These are phyloP conservation scores for Bagarius yarrelli DNA, from an alignment of 2,113 vertebrate species.

Conservation along the genomic window DNA sequence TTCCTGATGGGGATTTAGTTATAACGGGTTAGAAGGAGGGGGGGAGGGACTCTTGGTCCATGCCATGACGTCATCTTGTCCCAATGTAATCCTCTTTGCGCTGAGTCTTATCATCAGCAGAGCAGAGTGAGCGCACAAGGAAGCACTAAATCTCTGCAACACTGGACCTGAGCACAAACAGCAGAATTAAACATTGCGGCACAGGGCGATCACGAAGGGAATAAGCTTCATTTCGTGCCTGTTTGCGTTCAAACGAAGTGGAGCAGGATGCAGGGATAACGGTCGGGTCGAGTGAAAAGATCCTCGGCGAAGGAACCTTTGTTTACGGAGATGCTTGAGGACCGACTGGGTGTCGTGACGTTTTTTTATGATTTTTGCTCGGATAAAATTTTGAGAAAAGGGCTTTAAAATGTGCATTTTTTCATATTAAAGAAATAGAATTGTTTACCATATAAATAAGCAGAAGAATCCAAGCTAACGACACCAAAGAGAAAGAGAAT, in stretches of 20 bases:
- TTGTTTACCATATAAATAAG: slow-evolving; percentile 18
- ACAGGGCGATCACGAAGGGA: slow-evolving; percentile 30
- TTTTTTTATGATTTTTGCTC: slow-evolving; percentile 22
- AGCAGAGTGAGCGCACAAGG: slow-evolving; percentile 69
- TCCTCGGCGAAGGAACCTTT: slow-evolving; percentile 46
- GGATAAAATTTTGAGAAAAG: slow-evolving; percentile 19
- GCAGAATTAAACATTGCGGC: slow-evolving; percentile 20
- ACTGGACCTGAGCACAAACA: slow-evolving; percentile 62
- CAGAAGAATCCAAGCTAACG: slow-evolving; percentile 42
- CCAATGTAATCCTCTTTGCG: slow-evolving; percentile 84
- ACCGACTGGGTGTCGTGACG: slow-evolving; percentile 6
- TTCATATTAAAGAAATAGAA: not conserved
- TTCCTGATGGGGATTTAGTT: slow-evolving; percentile 84
- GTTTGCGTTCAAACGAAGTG: not conserved
- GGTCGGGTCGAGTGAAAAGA: slow-evolving; percentile 11
- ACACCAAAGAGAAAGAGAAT: slow-evolving; percentile 48
- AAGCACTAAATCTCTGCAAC: slow-evolving; percentile 72
- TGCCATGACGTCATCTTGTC: slow-evolving; percentile 85
- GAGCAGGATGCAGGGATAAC: slow-evolving; percentile 1
- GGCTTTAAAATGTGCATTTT: slow-evolving; percentile 9
- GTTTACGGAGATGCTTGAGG: slow-evolving; percentile 31
- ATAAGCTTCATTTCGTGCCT: slow-evolving; percentile 21
- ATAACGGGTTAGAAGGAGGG: slow-evolving; percentile 65
- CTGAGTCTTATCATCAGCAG: slow-evolving; percentile 69
- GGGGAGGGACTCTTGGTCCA: slow-evolving; percentile 68